Evolutionary conservation across 2,113 vertebrate species (phyloP).

Genomic region (Oenanthe oenanthe): DNA sequence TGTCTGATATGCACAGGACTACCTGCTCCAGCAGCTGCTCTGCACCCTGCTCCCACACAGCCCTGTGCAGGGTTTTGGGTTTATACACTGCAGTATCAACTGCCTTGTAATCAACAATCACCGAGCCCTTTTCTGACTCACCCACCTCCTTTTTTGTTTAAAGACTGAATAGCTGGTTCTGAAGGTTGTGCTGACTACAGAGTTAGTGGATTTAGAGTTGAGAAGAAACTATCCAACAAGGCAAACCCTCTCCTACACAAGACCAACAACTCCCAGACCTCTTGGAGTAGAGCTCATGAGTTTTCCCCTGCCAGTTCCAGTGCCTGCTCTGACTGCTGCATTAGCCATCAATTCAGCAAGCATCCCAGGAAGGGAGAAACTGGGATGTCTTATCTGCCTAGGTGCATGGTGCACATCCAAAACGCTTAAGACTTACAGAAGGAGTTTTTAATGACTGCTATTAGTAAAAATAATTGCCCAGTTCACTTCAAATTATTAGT

Average conservation of each 20-base stretch:
- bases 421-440: not conserved
- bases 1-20: not conserved
- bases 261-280: not conserved
- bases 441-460: not conserved
- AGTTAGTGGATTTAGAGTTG: not conserved
- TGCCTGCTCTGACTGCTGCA: not conserved
- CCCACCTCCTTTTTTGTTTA: not conserved
- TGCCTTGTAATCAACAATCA: not conserved
- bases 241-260: not conserved
- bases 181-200: not conserved
- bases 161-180: not conserved
- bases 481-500: slow-evolving; percentile 6
- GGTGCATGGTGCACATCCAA: not conserved
- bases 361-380: not conserved
- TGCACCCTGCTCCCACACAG: not conserved
- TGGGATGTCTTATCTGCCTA: not conserved
- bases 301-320: not conserved
- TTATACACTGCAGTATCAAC: not conserved
- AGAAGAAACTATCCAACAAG: not conserved
- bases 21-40: not conserved
- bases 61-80: not conserved
- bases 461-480: slow-evolving; percentile 1
- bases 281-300: not conserved
- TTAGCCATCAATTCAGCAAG: not conserved
- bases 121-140: not conserved